Evolutionary conservation across 2,797 vertebrate genomes (phyloP), one percentile per base, ranked within the genome.

Genomic region (Falco cherrug): DNA sequence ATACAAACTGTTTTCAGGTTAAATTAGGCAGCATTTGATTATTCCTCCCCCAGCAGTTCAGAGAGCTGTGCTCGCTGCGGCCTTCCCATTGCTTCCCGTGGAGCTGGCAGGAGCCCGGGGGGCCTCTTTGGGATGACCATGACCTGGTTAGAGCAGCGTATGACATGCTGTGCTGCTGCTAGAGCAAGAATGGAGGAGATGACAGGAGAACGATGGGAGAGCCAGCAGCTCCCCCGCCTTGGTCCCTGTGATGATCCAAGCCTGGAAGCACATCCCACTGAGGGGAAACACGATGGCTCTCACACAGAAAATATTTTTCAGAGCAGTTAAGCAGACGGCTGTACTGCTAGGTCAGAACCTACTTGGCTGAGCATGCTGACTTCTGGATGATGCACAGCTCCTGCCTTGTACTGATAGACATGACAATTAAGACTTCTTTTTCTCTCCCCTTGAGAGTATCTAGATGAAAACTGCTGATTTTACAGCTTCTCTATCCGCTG

Each of bases 301-400:
- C 19, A 5, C 8, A 6, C 19, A 14, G 45, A 45, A 82, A 82
- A 56, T 6, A 2, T 26, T 56, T 74, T 45, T 50, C 43, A 33
- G 84, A 51, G 35, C 12, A 63, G 25, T 14, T 10, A 24, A 57
- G 47, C 13, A 54, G 43, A 9, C 0, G 0, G 33, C 31, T 48
- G 25, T 29, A 29, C 16, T 0, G 0, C 25, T 39, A 20, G 31
- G 43, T 48, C 37, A 69, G 43, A 69, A 61, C 10, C 15, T 29
- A 33, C 57, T 56, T n/a, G 2, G 0, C 5, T 15, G 69, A 25
- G 43, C 10, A 5, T 1, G 0, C 21, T n/a, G 45, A 25, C 43
- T 33, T 35, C 31, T 37, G 48, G 35, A 12, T 19, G 19, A 37
- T 35, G 56, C 43, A n/a, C 16, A 50, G 80, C 28, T 74, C 65